phyloP scores from a whole-genome alignment of 1,140 invertebrate genomes.

The Brachionus rubens region DNA sequence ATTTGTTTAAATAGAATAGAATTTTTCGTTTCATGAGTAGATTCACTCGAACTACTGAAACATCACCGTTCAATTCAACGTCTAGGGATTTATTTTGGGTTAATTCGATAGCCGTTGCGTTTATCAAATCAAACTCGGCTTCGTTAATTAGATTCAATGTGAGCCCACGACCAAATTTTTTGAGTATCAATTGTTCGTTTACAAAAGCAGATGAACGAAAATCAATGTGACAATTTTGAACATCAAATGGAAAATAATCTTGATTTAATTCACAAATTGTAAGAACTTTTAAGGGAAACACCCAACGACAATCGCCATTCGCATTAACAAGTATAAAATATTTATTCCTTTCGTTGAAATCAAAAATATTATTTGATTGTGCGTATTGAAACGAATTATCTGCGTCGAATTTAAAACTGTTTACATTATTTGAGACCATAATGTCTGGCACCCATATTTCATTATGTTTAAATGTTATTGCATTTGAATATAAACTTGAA shows the following conservation, averaged over 20 bases:
- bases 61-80: background rate
- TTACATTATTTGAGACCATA: slow-evolving; percentile 10
- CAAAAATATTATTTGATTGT: background rate
- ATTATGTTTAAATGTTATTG: background rate
- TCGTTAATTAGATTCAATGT: slow-evolving; percentile 13
- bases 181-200: background rate
- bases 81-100: background rate
- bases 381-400: background rate
- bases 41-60: background rate
- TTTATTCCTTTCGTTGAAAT: slow-evolving; percentile 28
- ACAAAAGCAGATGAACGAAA: slow-evolving; percentile 26
- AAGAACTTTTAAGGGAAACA: slow-evolving; percentile 31
- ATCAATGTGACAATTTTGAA: slow-evolving; percentile 27
- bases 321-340: background rate
- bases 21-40: slow-evolving; percentile 38
- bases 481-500: slow-evolving; percentile 31
- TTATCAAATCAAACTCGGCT: slow-evolving; percentile 12
- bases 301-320: slow-evolving; percentile 37
- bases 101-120: background rate
- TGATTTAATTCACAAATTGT: slow-evolving; percentile 26
- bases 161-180: slow-evolving; percentile 1
- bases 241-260: slow-evolving; percentile 36
- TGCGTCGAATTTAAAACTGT: slow-evolving; percentile 25
- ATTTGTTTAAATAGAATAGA: slow-evolving; percentile 23
- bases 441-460: slow-evolving; percentile 40